Evolutionary conservation across 2,888 invertebrate genomes (phyloP).

Genomic region (Ephialtes manifestator): DNA sequence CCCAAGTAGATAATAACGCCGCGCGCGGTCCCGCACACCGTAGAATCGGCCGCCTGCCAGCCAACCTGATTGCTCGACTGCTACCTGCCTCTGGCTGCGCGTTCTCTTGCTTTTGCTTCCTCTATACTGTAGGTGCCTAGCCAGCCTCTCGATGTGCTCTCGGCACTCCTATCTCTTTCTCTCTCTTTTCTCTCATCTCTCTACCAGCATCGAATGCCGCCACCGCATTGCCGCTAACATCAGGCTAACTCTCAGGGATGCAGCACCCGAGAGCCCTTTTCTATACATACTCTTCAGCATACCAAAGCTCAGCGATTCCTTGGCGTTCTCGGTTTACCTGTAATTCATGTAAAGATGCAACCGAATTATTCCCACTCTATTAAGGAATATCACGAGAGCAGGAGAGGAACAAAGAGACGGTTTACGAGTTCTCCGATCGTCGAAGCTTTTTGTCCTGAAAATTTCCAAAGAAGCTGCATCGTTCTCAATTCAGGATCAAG

Average conservation of each 20-base stretch:
- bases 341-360: constrained; percentile 41
- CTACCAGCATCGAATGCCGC: constrained; percentile 32
- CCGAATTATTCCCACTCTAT: not conserved
- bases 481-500: constrained; percentile 25
- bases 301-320: constrained; percentile 49
- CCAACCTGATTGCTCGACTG: constrained; percentile 80
- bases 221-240: constrained; percentile 64
- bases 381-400: not conserved
- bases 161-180: constrained; percentile 57
- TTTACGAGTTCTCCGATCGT: constrained; percentile 46
- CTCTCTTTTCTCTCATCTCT: not conserved
- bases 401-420: constrained; percentile 14
- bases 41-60: constrained; percentile 72
- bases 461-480: constrained; percentile 17
- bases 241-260: constrained; percentile 33
- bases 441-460: constrained; percentile 38
- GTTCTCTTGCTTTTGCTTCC: constrained; percentile 55
- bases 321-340: constrained; percentile 48
- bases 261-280: constrained; percentile 49
- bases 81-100: constrained; percentile 75
- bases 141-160: constrained; percentile 57
- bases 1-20: constrained; percentile 82
- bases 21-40: constrained; percentile 68
- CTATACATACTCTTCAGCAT: constrained; percentile 32
- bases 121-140: constrained; percentile 4